Conservation (phyloP, 2,888 invertebrate species). For the Metalampra italica region DNA sequence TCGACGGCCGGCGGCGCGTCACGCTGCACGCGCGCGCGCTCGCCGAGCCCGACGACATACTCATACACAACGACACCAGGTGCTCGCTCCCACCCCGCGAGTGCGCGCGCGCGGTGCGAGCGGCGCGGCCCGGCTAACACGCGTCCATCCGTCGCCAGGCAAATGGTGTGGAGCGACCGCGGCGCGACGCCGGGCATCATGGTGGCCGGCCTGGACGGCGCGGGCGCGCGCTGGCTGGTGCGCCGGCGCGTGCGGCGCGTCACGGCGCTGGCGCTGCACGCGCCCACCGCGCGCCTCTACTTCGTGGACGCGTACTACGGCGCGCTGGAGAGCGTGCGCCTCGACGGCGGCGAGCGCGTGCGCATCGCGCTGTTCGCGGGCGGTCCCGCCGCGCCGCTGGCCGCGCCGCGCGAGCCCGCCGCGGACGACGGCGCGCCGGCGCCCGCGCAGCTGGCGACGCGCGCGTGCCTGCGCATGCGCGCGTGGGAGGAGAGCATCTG, state of each 20-base stretch:
- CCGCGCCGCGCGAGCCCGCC: slow-evolving; percentile 15
- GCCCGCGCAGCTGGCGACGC: slow-evolving; percentile 15
- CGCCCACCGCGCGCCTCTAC: slow-evolving; percentile 86
- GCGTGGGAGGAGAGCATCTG: slow-evolving; percentile 61
- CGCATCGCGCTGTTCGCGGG: slow-evolving; percentile 40
- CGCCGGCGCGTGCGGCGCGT: slow-evolving; percentile 83
- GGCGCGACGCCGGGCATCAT: slow-evolving; percentile 82
- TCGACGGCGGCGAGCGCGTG: slow-evolving; percentile 83
- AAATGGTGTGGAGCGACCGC: slow-evolving; percentile 86
- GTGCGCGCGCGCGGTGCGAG: too few species aligned
- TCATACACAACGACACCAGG: slow-evolving; percentile 81
- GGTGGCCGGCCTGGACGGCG: slow-evolving; percentile 82
- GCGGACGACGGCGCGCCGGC: slow-evolving; percentile 7
- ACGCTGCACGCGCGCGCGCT: slow-evolving; percentile 70
- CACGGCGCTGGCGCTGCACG: slow-evolving; percentile 86
- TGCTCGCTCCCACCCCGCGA: slow-evolving; percentile 20
- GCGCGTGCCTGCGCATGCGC: slow-evolving; percentile 39
- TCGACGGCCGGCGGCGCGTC: slow-evolving; percentile 77
- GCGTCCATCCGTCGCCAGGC: slow-evolving; percentile 49
- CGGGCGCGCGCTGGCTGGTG: slow-evolving; percentile 71
- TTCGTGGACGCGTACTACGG: slow-evolving; percentile 90
- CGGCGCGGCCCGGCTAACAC: too few species aligned
- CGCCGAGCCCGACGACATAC: slow-evolving; percentile 84
- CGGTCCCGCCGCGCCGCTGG: slow-evolving; percentile 17
- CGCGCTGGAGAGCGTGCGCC: slow-evolving; percentile 82